Base-by-base conservation (phyloP, 2,113 vertebrate genomes). In the Opisthocomus hoazin region DNA sequence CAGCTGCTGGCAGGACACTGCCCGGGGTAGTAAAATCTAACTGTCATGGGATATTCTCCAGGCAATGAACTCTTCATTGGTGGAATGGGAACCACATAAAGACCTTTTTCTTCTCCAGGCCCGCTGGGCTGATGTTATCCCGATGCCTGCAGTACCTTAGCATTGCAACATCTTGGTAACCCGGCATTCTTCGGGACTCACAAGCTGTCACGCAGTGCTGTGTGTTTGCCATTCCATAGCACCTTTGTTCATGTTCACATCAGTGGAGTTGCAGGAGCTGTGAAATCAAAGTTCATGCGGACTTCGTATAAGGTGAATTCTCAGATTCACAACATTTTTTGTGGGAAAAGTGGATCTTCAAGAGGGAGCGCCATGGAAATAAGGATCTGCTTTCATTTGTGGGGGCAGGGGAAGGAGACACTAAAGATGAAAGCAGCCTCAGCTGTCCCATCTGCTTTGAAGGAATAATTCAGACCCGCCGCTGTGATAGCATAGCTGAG, bases 51-150 rank as follows among this genome's bases (percentile, higher is more conserved):
- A 80, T 80, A 11, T 66, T 91, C 74, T 81, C n/a, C 77, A 82
- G 74, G 81, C 90, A 89, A 60, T 84, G 46, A 87, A 95, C 37
- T 60, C 81, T 94, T 66, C 65, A 60, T 89, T 78, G 12, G 10
- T 91, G 63, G 48, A 56, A 50, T 30, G 29, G 22, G 37, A 94
- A 50, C 64, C 26, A 54, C 69, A 66, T 78, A 78, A 90, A 77
- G 79, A 74, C 8, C 11, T 81, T 76, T 85, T 82, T 73, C 51
- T 90, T 83, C 87, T 57, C 56, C 50, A 54, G 63, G 27, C 63
- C 74, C 57, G 73, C 39, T 73, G 75, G 63, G 48, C 63, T 86
- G 85, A 76, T 95, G 66, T 56, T 91, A 56, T 50, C 57, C 18
- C 7, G 2, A 50, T 77, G 89, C 58, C 79, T 89, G 0, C 18